A percentile compares a stretch with the other conserved stretches of the same genome.
phyloP scores from a whole-genome alignment of 1,140 invertebrate species.

The Caenorhabditis remanei region DNA sequence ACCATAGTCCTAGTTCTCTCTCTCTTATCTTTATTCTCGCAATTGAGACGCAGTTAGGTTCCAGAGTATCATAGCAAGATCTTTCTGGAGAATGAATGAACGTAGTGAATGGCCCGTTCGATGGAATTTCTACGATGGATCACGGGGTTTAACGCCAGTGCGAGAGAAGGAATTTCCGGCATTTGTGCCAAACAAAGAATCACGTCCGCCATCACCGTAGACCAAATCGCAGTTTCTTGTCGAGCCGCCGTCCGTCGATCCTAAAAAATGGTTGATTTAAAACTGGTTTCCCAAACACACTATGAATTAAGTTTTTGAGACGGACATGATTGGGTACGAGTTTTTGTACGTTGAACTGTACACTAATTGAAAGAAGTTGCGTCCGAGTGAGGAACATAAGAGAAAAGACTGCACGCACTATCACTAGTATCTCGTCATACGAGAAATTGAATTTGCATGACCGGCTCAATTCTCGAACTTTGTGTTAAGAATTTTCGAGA shows the following conservation, averaged over 20 bases:
- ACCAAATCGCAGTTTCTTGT: constrained; percentile 59
- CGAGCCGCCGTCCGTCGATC: constrained; percentile 60
- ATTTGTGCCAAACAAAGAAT: constrained; percentile 24
- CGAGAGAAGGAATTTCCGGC: constrained; percentile 33
- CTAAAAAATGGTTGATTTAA: constrained; percentile 47
- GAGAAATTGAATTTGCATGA: not conserved
- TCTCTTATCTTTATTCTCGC: constrained; percentile 74
- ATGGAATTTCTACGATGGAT: constrained; percentile 61
- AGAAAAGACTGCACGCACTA: constrained; percentile 7
- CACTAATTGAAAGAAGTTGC: constrained; percentile 12
- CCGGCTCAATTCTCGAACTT: constrained; percentile 1
- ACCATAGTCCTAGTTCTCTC: constrained; percentile 72
- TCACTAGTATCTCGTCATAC: constrained; percentile 32
- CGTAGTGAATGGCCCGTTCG: constrained; percentile 38
- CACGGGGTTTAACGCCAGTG: constrained; percentile 12
- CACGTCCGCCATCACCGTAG: constrained; percentile 56
- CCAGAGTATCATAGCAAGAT: constrained; percentile 56
- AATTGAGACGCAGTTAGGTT: constrained; percentile 66
- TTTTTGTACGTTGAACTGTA: constrained; percentile 5
- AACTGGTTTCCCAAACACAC: not conserved
- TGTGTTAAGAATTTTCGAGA: constrained; percentile 38
- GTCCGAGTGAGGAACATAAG: constrained; percentile 2
- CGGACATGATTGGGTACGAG: not conserved
- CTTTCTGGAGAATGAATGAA: constrained; percentile 45
- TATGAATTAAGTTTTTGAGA: not conserved